phyloP scores from a whole-genome alignment of 2,113 vertebrate genomes.

The Equus quagga region DNA sequence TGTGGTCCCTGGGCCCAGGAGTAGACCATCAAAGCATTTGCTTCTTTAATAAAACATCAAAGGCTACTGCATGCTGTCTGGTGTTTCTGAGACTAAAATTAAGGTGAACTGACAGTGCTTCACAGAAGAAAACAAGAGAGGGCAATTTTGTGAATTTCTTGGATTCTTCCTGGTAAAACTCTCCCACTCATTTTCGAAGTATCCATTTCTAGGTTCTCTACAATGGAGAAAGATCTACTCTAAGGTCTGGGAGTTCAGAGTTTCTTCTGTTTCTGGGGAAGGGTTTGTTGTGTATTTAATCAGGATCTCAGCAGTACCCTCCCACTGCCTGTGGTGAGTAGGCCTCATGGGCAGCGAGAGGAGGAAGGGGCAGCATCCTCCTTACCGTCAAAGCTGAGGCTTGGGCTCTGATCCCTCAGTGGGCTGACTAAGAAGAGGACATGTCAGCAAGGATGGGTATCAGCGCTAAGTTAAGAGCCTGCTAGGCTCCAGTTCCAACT shows the following conservation, averaged over 20 bases:
- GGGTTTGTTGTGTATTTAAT: not conserved
- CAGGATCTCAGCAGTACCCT: not conserved
- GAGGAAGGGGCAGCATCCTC: not conserved
- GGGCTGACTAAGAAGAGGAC: not conserved
- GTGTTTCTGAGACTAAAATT: conserved; percentile 11
- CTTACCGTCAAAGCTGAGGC: not conserved
- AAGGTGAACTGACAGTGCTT: conserved; percentile 39
- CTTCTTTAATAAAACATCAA: conserved; percentile 61
- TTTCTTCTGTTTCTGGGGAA: not conserved
- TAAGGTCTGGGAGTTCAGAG: not conserved
- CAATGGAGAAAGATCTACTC: not conserved
- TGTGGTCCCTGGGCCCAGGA: not conserved
- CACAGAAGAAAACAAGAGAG: not conserved
- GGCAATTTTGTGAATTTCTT: conserved; percentile 32
- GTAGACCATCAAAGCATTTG: conserved; percentile 34
- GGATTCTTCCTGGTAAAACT: not conserved
- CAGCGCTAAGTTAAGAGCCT: not conserved
- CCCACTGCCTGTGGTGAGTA: not conserved
- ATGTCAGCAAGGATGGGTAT: not conserved
- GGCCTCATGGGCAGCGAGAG: not conserved
- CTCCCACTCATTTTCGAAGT: not conserved
- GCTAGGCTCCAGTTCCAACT: not conserved
- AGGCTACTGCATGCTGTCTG: not conserved
- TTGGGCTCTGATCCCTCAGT: not conserved
- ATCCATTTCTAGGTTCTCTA: not conserved